Base-by-base conservation (phyloP, 2,888 invertebrate species). In the Ochropacha duplaris region DNA sequence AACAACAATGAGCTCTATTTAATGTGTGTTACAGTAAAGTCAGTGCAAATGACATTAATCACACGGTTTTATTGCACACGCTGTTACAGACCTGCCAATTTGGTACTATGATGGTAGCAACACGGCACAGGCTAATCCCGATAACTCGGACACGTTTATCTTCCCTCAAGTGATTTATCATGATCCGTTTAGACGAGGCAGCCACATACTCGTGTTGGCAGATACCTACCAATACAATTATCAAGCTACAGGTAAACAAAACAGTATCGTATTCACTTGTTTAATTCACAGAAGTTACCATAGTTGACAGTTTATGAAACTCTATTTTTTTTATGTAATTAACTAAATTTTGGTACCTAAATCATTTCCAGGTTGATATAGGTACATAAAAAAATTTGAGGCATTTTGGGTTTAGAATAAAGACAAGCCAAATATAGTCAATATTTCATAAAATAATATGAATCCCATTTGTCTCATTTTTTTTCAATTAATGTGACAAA, bases 81-180 rank as follows among this genome's bases (percentile, higher is more conserved):
- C 54, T 62, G 60, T 80, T 85, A 78, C 90, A 87, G 95, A 96
- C 74, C 83, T 96, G 49, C 96, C 96, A 0, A 93, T 95, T 54
- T 96, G 96, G 96, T 95, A 95, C 73, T 96, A 94, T 77, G 96
- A 96, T 78, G 96, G 96, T 55, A 95, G 95, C 74, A 95, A 95
- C 58, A 96, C 96, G 0, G 93, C 93, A 64, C 96, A 96, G 78
- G 94, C 95, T 0, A 87, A 86, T 44, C 90, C 94, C 0, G 94
- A 94, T 58, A 95, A 96, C 75, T 95, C 96, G 0, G 97, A 98
- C 83, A 95, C 95, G 59, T 96, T 94, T 76, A 87, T 97, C 54
- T 94, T 96, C 75, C 97, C 97, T 0, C 94, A 96, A 61, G 95
- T 95, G 57, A 90, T 98, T 73, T 98, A 96, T 88, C 94, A 94